Evolutionary conservation across 2,113 vertebrate species (phyloP), one percentile per base, ranked within the genome.

Genomic region (Nothoprocta pentlandii): DNA sequence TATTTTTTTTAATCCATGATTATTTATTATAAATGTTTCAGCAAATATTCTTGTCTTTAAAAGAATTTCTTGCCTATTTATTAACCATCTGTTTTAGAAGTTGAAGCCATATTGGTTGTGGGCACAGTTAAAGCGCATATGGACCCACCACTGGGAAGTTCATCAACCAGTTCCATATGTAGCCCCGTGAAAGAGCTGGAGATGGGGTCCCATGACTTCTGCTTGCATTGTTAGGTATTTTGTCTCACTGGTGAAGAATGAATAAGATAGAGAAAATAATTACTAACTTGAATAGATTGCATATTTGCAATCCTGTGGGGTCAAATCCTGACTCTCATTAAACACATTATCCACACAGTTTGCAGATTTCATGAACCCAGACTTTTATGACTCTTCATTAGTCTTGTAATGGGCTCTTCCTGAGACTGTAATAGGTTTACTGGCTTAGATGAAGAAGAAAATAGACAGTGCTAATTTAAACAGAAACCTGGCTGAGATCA

Each of bases 161-260:
- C 75, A 92, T 94, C 70, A 97, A 95, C 83, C 32, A 68, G 80
- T 95, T 95, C 95, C 73, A 86, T 2, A 0, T 75, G 10, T 62
- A 82, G 79, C 83, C 63, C 73, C 83, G 46, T 80, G 83, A 95
- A 90, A 78, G 46, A 49, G 47, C 67, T 49, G 44, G 16, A 70
- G 15, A 51, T n/a, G 34, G 68, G 46, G n/a, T 26, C 49, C n/a
- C 46, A 51, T 46, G 10, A 70, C 49, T 36, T 46, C 22, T 25
- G 15, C 34, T 34, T 16, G 25, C 21, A 51, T 70, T 36, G 34
- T 25, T 70, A 70, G 23, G 46, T 49, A 51, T 69, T 34, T 69
- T 47, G 44, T 23, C 67, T 69, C 67, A 49, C 46, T 46, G 26
- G n/a, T 10, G 46, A 25, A 26, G 46, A 34, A 26, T n/a, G 22